Percentiles rank a stretch among this genome's conserved stretches.
phyloP scores from a whole-genome alignment of 2,888 invertebrate species.

The Agonum fuliginosum region DNA sequence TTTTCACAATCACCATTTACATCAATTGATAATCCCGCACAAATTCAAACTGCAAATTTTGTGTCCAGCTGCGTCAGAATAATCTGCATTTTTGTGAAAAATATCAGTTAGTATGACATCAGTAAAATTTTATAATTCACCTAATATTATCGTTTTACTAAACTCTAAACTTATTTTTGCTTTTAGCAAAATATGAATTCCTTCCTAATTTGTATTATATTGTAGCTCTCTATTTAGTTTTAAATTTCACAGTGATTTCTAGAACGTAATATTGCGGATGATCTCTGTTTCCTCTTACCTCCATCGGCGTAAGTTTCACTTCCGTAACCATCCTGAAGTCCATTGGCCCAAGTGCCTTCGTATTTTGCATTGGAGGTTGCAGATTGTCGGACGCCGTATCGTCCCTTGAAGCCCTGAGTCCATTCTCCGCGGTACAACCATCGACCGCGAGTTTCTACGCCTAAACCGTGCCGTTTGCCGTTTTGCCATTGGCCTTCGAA shows the following conservation, averaged over 20 bases:
- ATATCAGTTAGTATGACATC: too few relatives aligned
- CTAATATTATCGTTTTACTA: too few relatives aligned
- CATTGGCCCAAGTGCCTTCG: conserved; percentile 99
- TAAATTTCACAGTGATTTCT: too few relatives aligned
- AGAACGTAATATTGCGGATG: background rate
- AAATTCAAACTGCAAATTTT: too few relatives aligned
- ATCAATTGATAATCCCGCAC: too few relatives aligned
- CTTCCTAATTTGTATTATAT: too few relatives aligned
- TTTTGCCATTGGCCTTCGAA: conserved; percentile 99
- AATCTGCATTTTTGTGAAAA: too few relatives aligned
- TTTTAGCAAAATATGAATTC: too few relatives aligned
- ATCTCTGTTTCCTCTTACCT: conserved; percentile 78
- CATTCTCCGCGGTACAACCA: conserved; percentile 99
- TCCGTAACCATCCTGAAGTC: conserved; percentile 99
- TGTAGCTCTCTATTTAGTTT: background rate
- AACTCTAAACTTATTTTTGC: too few relatives aligned
- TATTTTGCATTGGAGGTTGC: conserved; percentile 96
- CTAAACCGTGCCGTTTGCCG: conserved; percentile 98
- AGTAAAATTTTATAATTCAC: too few relatives aligned
- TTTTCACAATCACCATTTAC: too few relatives aligned
- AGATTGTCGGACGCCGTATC: conserved; percentile 98
- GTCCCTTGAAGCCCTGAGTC: conserved; percentile 99
- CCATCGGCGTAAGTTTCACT: conserved; percentile 99
- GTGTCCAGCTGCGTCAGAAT: too few relatives aligned
- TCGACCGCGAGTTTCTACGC: conserved; percentile 96